Percentiles rank a stretch among this genome's conserved stretches.
These are phyloP conservation scores for Dryobotodes eremita DNA, from an alignment of 2,888 invertebrate genomes.

Conservation along the genomic window DNA sequence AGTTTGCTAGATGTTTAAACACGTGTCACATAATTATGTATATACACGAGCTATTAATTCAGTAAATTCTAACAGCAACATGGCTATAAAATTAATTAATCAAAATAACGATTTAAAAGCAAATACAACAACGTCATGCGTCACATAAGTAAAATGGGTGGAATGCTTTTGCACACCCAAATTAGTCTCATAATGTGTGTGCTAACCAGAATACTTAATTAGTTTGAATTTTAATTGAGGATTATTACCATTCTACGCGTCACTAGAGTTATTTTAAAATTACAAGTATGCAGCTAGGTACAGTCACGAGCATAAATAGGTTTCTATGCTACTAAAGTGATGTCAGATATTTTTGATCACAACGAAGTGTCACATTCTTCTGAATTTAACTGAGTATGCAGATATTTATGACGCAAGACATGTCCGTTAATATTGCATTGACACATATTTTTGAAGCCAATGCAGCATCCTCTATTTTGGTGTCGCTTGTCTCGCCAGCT, in stretches of 20 bases:
- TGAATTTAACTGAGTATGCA: neutral
- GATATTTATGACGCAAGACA: neutral
- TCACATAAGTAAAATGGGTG: neutral
- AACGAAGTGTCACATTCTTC: no score
- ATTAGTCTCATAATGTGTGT: conserved; percentile 7
- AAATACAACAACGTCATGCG: neutral
- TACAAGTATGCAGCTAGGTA: neutral
- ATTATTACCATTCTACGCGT: conserved; percentile 36
- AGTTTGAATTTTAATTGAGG: conserved; percentile 19
- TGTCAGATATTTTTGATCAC: no score
- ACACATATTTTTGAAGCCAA: neutral
- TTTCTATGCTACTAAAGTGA: neutral
- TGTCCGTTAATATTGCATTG: neutral
- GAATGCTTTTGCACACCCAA: conserved; percentile 30
- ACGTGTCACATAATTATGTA: no score
- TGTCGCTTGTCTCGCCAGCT: no score
- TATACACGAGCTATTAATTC: neutral
- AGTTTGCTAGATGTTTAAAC: no score
- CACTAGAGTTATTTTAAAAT: conserved; percentile 16
- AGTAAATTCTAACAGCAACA: neutral
- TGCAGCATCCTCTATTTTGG: neutral
- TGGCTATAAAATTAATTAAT: neutral
- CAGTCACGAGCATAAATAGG: neutral
- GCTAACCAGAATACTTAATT: conserved; percentile 32
- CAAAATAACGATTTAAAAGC: neutral